Conservation (phyloP, 2,113 vertebrate genomes). For the Fregetta grallaria region DNA sequence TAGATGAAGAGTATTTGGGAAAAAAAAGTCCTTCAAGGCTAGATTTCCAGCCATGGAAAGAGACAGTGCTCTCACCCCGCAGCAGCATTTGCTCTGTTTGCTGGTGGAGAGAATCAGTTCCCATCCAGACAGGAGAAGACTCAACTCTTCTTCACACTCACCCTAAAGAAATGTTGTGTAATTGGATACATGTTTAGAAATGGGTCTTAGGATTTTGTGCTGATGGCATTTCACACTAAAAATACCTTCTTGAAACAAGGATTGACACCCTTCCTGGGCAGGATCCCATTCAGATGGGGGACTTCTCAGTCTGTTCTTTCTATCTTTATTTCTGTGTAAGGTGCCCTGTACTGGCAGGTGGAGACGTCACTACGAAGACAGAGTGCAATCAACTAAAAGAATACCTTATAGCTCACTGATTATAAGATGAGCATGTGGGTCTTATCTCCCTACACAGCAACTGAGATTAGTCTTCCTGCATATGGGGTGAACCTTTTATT, state of each 20-base stretch:
- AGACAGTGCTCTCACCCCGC: accelerated
- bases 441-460: background rate
- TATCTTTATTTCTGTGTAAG: background rate
- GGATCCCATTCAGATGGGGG: too few species aligned
- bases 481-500: background rate
- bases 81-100: accelerated
- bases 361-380: background rate
- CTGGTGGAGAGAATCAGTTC: background rate
- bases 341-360: too few species aligned
- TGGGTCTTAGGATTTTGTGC: background rate
- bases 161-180: background rate
- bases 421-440: background rate
- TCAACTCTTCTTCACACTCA: background rate
- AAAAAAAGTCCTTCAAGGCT: background rate
- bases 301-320: background rate
- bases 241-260: background rate
- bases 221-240: background rate
- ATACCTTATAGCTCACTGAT: background rate
- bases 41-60: background rate
- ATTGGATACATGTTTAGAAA: background rate
- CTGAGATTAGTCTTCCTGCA: background rate
- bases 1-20: too few species aligned
- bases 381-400: background rate
- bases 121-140: background rate
- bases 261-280: background rate